These are phyloP conservation scores for Dermochelys coriacea DNA, from an alignment of 2,797 vertebrate genomes.

Conservation along the genomic window DNA sequence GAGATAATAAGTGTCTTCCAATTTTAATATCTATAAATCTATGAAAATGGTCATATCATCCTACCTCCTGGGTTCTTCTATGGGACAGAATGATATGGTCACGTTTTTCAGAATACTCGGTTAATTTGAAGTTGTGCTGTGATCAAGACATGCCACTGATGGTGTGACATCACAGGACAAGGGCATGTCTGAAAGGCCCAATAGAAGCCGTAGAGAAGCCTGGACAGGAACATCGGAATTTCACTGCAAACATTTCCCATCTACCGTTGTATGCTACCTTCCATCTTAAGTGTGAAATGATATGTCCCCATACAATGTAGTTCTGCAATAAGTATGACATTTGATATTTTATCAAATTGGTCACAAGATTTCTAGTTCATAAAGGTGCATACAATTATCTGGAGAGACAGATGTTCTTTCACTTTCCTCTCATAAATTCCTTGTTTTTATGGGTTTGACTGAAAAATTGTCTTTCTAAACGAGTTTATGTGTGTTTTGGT, in stretches of 20 bases:
- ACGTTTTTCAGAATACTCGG: background rate
- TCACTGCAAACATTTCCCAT: background rate
- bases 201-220: background rate
- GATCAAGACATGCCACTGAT: background rate
- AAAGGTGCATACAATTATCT: background rate
- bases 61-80: slow-evolving; percentile 22
- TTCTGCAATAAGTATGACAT: background rate
- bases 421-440: too few species aligned
- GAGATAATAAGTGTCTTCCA: slow-evolving; percentile 39
- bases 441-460: too few species aligned
- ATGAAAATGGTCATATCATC: slow-evolving; percentile 10
- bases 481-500: background rate
- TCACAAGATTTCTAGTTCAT: background rate
- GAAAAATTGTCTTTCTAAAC: background rate
- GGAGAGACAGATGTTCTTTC: too few species aligned
- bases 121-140: slow-evolving; percentile 11
- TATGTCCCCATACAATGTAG: background rate
- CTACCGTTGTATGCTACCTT: background rate
- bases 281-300: background rate
- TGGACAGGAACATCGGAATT: background rate
- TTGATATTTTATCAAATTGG: background rate
- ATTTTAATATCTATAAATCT: slow-evolving; percentile 39
- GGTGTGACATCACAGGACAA: background rate
- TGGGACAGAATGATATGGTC: background rate
- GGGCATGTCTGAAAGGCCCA: background rate